Evolutionary conservation across 2,113 vertebrate genomes (phyloP), one percentile per base, ranked within the genome.

Genomic region (Ploceus nigricollis): DNA sequence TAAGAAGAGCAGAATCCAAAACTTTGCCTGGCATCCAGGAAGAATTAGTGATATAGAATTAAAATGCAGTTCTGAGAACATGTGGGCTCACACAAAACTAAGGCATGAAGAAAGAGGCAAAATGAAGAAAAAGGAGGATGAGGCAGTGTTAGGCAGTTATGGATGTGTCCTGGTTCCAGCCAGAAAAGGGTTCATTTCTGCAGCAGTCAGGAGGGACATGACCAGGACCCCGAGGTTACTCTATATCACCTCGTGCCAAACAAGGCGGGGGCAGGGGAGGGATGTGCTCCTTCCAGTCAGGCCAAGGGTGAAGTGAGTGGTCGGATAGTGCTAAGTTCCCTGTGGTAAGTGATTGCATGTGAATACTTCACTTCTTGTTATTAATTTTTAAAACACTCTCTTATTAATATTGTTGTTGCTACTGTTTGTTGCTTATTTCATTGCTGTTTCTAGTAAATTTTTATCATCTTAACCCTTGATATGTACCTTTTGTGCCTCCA

Each of bases 301-400:
- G 54, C 28, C 2, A 0, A 6, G 20, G 40, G n/a, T 39, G n/a
- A 53, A 39, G 28, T 28, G 30, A n/a, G 40, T 2, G 2, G 7
- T 53, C 28, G 7, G 23, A 28, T 27, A 28, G 39, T 0, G 0
- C 54, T 4, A 22, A 16, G 47, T 39, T 39, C 23, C 47, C 47
- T 2, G 0, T 24, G 23, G 10, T n/a, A 23, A 51, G 12, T 8
- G 4, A 54, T 51, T 9, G 3, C 5, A 37, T 33, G 5, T 15
- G n/a, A 70, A 45, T 47, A 8, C 56, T 53, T 53, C 39, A 24
- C 19, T 37, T 9, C 20, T 13, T n/a, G 27, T 24, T 47, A 64
- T 11, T n/a, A 18, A 73, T 72, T 45, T 54, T 39, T 47, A 19
- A 19, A 64, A 44, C 3, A 28, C 8, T 37, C 12, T 24, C 13